Percentiles rank a stretch among this genome's conserved stretches.
Evolutionary conservation across 1,140 invertebrate genomes (phyloP).

Genomic region (Subanguina moxae): DNA sequence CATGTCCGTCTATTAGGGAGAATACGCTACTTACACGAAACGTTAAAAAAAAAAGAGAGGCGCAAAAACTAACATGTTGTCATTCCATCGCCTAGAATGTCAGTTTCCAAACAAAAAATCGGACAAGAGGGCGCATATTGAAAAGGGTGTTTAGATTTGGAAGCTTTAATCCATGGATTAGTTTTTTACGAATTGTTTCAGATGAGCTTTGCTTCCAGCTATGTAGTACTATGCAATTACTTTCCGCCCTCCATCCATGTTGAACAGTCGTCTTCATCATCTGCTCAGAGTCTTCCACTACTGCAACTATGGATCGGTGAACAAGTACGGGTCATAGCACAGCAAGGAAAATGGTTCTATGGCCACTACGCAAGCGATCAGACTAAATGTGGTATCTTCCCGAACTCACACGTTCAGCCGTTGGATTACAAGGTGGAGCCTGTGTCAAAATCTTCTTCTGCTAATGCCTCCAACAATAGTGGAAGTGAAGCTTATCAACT

Average conservation of each 20-base stretch:
- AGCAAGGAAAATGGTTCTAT: slow-evolving; percentile 35
- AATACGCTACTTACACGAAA: no score
- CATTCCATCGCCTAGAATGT: no score
- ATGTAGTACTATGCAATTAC: slow-evolving; percentile 14
- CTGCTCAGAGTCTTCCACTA: neutral
- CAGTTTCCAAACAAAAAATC: no score
- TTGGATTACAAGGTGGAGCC: slow-evolving; percentile 12
- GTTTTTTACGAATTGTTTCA: neutral
- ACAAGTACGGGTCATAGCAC: slow-evolving; percentile 12
- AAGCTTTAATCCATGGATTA: no score
- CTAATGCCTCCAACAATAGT: neutral
- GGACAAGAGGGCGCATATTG: no score
- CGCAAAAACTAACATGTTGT: no score
- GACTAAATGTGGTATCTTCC: slow-evolving; percentile 19
- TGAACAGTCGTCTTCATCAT: neutral
- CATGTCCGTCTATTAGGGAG: no score
- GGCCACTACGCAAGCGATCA: slow-evolving; percentile 16
- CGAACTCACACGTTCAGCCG: slow-evolving; percentile 21
- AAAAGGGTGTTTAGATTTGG: no score
- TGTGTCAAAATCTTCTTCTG: neutral
- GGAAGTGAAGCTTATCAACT: slow-evolving; percentile 10
- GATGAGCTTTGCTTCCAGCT: neutral
- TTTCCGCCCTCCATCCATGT: neutral
- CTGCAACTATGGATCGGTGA: slow-evolving; percentile 30
- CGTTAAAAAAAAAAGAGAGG: no score